Percentiles rank a stretch among this genome's conserved stretches.
Conservation (phyloP, 2,888 invertebrate genomes). For the Phania funesta region DNA sequence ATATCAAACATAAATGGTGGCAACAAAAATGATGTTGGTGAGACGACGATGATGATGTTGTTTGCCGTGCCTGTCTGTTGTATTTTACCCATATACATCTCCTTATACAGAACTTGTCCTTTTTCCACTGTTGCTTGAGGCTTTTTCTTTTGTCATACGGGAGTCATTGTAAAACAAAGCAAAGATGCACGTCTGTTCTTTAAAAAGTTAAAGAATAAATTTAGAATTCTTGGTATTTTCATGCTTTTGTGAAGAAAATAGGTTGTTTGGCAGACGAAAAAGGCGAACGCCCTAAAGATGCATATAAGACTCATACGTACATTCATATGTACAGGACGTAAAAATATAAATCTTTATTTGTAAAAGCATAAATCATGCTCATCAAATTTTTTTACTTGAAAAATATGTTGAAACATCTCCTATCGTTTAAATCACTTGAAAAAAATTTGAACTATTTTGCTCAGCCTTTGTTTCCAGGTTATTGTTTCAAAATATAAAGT, state of each 20-base stretch:
- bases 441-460: no score
- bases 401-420: no score
- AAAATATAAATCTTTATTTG: no score
- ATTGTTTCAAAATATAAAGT: no score
- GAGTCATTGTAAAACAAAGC: constrained; percentile 9
- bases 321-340: no score
- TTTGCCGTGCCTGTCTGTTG: background rate
- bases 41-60: background rate
- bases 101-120: background rate
- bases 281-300: background rate
- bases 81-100: background rate
- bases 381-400: no score
- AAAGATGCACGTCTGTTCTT: background rate
- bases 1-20: constrained; percentile 37
- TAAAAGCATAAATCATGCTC: no score
- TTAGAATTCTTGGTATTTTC: constrained; percentile 27
- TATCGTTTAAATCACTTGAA: no score
- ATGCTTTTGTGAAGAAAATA: background rate
- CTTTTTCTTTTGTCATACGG: background rate
- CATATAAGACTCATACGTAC: no score
- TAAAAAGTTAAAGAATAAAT: constrained; percentile 16
- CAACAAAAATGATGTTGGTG: constrained; percentile 15
- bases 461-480: no score
- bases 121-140: constrained; percentile 8
- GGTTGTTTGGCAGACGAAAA: background rate